phyloP scores from a whole-genome alignment of 2,797 vertebrate species.

The Macrochelys suwanniensis region DNA sequence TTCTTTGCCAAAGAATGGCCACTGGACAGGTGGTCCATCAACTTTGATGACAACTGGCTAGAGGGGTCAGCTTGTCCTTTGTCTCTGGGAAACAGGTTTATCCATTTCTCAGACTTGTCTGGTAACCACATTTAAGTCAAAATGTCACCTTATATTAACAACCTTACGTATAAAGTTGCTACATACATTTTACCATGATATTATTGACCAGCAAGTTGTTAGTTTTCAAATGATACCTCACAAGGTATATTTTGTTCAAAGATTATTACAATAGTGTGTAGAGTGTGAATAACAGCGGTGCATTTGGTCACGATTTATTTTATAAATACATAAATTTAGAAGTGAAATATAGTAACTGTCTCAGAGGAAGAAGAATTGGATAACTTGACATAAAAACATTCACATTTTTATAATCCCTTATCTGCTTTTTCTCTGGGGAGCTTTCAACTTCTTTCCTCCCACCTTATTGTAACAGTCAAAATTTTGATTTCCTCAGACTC shows the following conservation, averaged over 20 bases:
- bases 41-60: background rate
- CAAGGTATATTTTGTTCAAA: background rate
- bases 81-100: background rate
- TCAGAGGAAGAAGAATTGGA: background rate
- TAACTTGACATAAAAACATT: background rate
- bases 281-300: background rate
- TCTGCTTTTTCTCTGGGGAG: background rate
- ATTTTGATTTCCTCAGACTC: background rate
- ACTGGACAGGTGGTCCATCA: background rate
- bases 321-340: background rate
- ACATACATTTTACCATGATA: background rate
- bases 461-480: background rate
- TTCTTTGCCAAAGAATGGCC: background rate
- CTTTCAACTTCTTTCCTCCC: constrained; percentile 1
- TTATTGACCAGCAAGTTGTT: background rate
- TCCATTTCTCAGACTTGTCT: background rate
- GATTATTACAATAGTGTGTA: background rate
- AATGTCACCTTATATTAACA: background rate
- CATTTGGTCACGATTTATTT: background rate
- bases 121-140: background rate
- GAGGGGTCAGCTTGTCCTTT: background rate
- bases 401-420: background rate
- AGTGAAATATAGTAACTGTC: background rate
- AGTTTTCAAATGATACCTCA: background rate
- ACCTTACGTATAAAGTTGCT: background rate